Percentiles rank a stretch among this genome's conserved stretches.
These are phyloP conservation scores for Anabas testudineus DNA, from an alignment of 2,797 vertebrate genomes.

Conservation along the genomic window DNA sequence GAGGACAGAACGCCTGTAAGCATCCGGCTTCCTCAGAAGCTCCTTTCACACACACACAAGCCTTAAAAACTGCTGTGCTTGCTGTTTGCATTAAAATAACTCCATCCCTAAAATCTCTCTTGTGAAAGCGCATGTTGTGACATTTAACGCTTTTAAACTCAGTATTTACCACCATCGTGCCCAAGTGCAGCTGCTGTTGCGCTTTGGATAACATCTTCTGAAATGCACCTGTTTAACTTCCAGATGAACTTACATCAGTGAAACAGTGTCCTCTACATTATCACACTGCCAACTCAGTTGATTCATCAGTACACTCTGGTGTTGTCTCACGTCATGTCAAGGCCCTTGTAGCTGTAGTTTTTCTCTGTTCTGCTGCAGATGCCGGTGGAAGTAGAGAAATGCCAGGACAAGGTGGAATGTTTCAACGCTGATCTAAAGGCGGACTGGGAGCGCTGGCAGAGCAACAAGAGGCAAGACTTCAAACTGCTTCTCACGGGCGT, in stretches of 20 bases:
- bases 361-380: conserved; percentile 79
- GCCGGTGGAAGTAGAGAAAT: conserved; percentile 94
- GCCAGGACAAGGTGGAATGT: conserved; percentile 95
- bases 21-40: not conserved
- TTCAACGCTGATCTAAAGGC: conserved; percentile 98
- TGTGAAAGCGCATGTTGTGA: not conserved
- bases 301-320: conserved; percentile 24
- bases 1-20: conserved; percentile 94
- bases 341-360: conserved; percentile 62
- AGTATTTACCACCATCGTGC: too few species aligned
- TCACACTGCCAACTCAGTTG: too few species aligned
- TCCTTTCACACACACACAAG: not conserved
- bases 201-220: too few species aligned
- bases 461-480: conserved; percentile 96
- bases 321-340: conserved; percentile 10
- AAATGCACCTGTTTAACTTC: too few species aligned
- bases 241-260: too few species aligned
- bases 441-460: conserved; percentile 99
- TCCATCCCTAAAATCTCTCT: not conserved
- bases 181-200: too few species aligned
- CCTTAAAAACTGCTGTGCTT: not conserved
- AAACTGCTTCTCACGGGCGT: conserved; percentile 94
- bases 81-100: not conserved
- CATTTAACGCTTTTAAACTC: not conserved
- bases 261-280: too few species aligned